These are phyloP conservation scores for Echinometra lucunter DNA, from an alignment of 53 echinoderm and acorn worm species.

Conservation along the genomic window DNA sequence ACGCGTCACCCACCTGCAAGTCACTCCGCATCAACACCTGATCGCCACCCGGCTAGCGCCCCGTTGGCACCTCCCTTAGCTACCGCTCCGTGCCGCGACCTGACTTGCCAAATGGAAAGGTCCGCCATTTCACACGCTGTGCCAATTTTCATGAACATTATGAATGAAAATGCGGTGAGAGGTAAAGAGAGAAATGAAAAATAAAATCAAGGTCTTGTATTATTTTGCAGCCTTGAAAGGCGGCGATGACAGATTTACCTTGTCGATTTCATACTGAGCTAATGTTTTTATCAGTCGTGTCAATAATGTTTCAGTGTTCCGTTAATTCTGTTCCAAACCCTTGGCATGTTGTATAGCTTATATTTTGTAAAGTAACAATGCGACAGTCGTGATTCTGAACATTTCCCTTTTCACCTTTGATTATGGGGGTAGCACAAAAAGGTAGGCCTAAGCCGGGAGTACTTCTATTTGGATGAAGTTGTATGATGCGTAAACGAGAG, in stretches of 20 bases:
- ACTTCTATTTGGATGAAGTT: neutral
- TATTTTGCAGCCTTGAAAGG: neutral
- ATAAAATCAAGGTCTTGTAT: constrained; percentile 1
- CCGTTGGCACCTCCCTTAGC: constrained; percentile 54
- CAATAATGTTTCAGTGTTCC: neutral
- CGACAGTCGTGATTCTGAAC: neutral
- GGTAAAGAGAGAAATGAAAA: neutral
- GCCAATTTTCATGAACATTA: constrained; percentile 15
- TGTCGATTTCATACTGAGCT: neutral
- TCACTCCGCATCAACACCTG: constrained; percentile 45
- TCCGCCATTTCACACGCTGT: constrained; percentile 20
- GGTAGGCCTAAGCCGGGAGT: no score
- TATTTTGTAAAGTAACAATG: neutral
- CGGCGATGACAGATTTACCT: neutral
- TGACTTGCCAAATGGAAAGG: neutral
- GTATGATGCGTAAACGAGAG: neutral
- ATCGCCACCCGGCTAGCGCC: constrained; percentile 43
- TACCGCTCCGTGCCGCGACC: constrained; percentile 40
- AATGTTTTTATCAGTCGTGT: neutral
- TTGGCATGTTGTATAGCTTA: neutral
- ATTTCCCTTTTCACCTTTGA: neutral
- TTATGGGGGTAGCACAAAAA: no score
- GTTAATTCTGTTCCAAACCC: neutral
- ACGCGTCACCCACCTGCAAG: constrained; percentile 51
- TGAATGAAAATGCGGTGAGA: neutral